Evolutionary conservation across 2,888 invertebrate species (phyloP), one percentile per base, ranked within the genome.

Genomic region (Cosmia pyralina): DNA sequence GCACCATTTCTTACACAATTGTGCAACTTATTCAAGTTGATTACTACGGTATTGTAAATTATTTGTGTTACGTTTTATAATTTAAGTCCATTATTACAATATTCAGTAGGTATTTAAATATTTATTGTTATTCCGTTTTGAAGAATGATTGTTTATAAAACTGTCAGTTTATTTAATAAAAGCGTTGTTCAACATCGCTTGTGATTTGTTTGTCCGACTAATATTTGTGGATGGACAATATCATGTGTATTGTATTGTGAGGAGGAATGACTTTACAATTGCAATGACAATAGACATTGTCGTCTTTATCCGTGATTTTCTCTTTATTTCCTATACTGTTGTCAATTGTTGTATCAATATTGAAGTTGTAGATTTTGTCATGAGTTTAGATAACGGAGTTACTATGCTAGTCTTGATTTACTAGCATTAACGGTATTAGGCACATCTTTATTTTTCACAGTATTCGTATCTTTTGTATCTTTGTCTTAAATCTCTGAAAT

Each of bases 241-340:
- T 53, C n/a, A 44, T 53, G 34, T 38, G 67, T 68, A 19, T 62
- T 55, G 50, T 50, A 62, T 62, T 67, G 67, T 69, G 41, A 64
- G 62, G 46, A 38, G 34, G 46, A 70, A 70, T 81, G 67, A 81
- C 72, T 72, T 52, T 41, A 72, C 64, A 62, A 68, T 62, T 70
- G 57, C 52, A 63, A 72, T 68, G 50, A 77, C 60, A 81, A 81
- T 77, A 81, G 64, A 68, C 34, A 46, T 68, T 77, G 73, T 77
- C 41, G 66, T 57, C 58, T 77, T 76, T 65, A 59, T 28, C 38
- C 7, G 41, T 69, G 60, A 58, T 59, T 69, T 66, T 19, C 19
- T 60, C 44, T 81, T 71, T 69, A 41, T 67, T 52, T 74, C 60
- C 38, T 65, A n/a, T 55, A 62, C 6, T 60, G 4, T 22, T 68